A percentile compares a stretch with the other conserved stretches of the same genome.
Conservation (phyloP, 2,113 vertebrate genomes). For the Leucopternis melanops region DNA sequence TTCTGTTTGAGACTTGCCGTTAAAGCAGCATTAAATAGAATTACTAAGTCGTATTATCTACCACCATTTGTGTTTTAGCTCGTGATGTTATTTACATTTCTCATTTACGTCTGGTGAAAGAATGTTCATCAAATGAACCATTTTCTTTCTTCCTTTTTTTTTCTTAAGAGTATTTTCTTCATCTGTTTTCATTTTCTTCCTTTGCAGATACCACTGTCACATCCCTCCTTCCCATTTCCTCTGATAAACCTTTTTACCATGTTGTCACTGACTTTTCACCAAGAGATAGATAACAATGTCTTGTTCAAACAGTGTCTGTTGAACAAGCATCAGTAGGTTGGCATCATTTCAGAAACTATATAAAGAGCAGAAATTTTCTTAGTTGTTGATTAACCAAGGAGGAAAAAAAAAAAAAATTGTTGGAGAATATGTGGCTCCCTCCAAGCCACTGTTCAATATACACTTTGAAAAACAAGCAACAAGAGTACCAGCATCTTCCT, state of each 20-base stretch:
- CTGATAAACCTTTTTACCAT: not conserved
- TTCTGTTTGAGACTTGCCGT: not conserved
- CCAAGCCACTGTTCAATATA: not conserved
- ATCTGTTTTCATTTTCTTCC: not conserved
- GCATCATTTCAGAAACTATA: not conserved
- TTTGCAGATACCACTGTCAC: not conserved
- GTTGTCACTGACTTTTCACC: not conserved
- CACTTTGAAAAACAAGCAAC: not conserved
- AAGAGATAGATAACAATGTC: slow-evolving; percentile 23
- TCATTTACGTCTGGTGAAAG: not conserved
- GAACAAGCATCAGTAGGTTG: not conserved
- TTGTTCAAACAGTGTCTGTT: slow-evolving; percentile 6
- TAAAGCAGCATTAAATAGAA: not conserved
- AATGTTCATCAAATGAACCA: not conserved
- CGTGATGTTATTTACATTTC: not conserved
- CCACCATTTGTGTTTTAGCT: not conserved
- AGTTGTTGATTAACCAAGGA: not conserved
- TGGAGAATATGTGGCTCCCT: not conserved
- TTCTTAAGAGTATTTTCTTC: not conserved
- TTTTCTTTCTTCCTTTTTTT: not conserved
- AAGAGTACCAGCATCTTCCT: not conserved
- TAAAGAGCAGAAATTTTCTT: not conserved
- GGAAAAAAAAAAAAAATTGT: not conserved
- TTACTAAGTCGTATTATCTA: not conserved
- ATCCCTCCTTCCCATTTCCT: not conserved